Conservation (phyloP, 2,797 vertebrate species). For the Fundulus diaphanus region DNA sequence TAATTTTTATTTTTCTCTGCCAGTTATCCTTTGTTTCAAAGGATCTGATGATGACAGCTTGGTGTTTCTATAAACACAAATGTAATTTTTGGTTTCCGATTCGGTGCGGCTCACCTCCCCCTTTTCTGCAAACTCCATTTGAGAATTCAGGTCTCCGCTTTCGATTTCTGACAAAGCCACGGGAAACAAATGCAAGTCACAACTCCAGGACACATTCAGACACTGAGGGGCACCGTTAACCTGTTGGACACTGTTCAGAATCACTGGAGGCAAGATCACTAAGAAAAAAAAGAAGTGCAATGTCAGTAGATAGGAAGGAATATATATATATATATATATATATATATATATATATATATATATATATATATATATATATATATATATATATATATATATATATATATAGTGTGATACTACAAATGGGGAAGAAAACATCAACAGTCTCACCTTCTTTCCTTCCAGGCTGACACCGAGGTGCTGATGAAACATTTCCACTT, state of each 20-base stretch:
- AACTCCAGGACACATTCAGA: slow-evolving; percentile 62
- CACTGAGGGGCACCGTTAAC: slow-evolving; percentile 43
- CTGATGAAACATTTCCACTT: slow-evolving; percentile 3
- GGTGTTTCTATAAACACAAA: neutral
- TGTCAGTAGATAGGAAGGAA: neutral
- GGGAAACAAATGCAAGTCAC: neutral
- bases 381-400: too few species aligned
- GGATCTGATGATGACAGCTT: neutral
- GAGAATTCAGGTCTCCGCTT: slow-evolving; percentile 40
- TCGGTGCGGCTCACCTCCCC: slow-evolving; percentile 41
- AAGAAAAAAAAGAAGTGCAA: slow-evolving; percentile 8
- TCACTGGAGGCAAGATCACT: slow-evolving; percentile 65
- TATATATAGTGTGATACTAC: too few species aligned
- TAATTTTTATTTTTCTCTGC: too few species aligned
- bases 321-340: too few species aligned
- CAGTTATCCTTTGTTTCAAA: neutral
- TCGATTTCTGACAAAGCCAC: slow-evolving; percentile 29
- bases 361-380: too few species aligned
- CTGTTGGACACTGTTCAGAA: slow-evolving; percentile 16
- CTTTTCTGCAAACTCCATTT: slow-evolving; percentile 56
- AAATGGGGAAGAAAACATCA: neutral
- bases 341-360: too few species aligned
- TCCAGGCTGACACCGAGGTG: slow-evolving; percentile 53
- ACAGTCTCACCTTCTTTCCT: slow-evolving; percentile 53
- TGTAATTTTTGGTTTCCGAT: neutral